Conservation (phyloP, 1,140 invertebrate genomes). For the Ceratoteleas bidentatus region DNA sequence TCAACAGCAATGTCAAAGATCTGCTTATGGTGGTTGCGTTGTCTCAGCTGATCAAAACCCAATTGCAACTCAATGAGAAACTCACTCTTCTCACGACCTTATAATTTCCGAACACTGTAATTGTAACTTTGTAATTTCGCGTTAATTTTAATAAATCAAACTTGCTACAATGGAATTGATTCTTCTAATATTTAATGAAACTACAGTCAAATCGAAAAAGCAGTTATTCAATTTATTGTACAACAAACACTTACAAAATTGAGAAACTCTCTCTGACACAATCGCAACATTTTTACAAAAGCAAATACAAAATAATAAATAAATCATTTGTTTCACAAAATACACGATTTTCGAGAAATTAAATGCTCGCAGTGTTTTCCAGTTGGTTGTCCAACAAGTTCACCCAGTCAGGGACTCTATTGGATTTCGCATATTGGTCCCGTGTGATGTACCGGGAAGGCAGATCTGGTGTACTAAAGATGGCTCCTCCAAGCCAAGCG, state of each 20-base stretch:
- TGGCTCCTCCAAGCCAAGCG: slow-evolving; percentile 92
- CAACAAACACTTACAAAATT: too few species aligned
- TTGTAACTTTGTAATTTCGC: slow-evolving; percentile 16
- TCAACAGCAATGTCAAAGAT: slow-evolving; percentile 98
- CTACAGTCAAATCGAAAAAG: too few species aligned
- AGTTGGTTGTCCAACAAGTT: slow-evolving; percentile 85
- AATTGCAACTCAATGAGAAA: slow-evolving; percentile 97
- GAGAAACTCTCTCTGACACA: too few species aligned
- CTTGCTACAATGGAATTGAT: too few species aligned
- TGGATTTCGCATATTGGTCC: slow-evolving; percentile 87
- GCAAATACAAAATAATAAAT: too few species aligned
- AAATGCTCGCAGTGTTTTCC: slow-evolving; percentile 52
- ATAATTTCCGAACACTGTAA: too few species aligned
- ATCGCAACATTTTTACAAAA: too few species aligned
- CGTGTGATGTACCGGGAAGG: slow-evolving; percentile 87
- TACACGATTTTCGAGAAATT: too few species aligned
- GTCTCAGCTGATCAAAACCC: slow-evolving; percentile 97
- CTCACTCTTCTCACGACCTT: slow-evolving; percentile 90
- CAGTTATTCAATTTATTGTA: too few species aligned
- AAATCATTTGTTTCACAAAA: too few species aligned
- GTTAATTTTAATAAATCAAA: too few species aligned
- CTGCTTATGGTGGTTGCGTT: slow-evolving; percentile 97
- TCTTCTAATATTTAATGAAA: too few species aligned
- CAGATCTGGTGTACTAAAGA: slow-evolving; percentile 92
- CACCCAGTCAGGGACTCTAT: slow-evolving; percentile 91